Conservation (phyloP, 2,113 vertebrate species). For the Felis chaus region DNA sequence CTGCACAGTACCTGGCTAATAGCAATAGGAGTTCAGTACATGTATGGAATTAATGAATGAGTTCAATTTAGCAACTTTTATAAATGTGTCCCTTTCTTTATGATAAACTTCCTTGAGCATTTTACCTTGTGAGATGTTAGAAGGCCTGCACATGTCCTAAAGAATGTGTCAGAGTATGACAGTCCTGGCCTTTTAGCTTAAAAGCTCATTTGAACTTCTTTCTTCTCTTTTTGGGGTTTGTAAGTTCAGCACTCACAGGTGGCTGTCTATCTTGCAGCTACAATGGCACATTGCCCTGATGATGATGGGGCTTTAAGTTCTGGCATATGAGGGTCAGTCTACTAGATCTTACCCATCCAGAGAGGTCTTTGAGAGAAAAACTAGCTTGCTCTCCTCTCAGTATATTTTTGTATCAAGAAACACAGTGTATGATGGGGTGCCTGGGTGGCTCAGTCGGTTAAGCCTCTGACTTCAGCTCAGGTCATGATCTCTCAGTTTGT, state of each 20-base stretch:
- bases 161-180: neutral
- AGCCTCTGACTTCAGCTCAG: no score
- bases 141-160: neutral
- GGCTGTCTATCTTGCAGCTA: neutral
- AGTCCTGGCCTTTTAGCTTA: neutral
- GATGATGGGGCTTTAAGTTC: neutral
- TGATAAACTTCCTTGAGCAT: neutral
- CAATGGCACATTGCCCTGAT: neutral
- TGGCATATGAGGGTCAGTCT: neutral
- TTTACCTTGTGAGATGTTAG: neutral
- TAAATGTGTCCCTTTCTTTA: neutral
- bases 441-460: no score
- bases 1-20: neutral
- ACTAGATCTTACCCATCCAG: neutral
- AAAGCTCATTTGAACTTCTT: neutral
- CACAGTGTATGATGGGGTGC: neutral
- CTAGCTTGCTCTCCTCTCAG: neutral
- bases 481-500: no score
- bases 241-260: neutral
- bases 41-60: neutral
- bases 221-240: neutral
- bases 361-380: neutral
- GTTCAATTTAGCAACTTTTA: neutral
- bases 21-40: neutral
- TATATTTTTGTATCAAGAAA: neutral